Evolutionary conservation across 30 jellyfish, hydroid and myxozoan genomes (phyloP).

Genomic region (Turritopsis dohrnii): DNA sequence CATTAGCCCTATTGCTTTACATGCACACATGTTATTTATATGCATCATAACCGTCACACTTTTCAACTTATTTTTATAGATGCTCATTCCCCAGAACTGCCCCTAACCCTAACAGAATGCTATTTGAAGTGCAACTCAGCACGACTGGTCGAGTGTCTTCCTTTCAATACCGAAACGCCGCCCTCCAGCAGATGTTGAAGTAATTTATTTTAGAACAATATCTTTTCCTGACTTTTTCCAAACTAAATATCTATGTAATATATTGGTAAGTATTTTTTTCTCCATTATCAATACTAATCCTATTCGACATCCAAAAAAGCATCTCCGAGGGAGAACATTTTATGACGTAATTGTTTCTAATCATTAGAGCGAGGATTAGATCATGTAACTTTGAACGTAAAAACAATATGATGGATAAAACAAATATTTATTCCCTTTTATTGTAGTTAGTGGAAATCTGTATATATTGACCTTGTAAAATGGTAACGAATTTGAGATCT

Average conservation of each 20-base stretch:
- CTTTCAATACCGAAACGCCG: no score
- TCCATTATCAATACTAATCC: neutral
- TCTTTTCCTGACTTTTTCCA: neutral
- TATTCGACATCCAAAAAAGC: no score
- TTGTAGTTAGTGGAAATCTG: neutral
- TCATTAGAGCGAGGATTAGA: no score
- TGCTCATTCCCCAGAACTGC: no score
- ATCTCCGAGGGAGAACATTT: no score
- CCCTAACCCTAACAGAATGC: no score
- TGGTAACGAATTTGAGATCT: neutral
- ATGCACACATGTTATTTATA: neutral
- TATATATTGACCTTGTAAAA: neutral
- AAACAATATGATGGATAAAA: neutral
- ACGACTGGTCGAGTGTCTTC: no score
- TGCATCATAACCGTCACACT: neutral
- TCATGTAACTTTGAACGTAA: no score
- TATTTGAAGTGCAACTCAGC: no score
- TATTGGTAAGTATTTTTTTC: neutral
- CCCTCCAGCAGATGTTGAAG: neutral
- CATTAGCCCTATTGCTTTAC: no score
- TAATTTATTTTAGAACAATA: neutral
- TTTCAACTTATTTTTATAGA: no score
- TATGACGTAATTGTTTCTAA: no score
- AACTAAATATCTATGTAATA: neutral
- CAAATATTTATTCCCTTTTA: neutral